Evolutionary conservation across 2,888 invertebrate species (phyloP), one percentile per base, ranked within the genome.

Genomic region (Philaethria dido): DNA sequence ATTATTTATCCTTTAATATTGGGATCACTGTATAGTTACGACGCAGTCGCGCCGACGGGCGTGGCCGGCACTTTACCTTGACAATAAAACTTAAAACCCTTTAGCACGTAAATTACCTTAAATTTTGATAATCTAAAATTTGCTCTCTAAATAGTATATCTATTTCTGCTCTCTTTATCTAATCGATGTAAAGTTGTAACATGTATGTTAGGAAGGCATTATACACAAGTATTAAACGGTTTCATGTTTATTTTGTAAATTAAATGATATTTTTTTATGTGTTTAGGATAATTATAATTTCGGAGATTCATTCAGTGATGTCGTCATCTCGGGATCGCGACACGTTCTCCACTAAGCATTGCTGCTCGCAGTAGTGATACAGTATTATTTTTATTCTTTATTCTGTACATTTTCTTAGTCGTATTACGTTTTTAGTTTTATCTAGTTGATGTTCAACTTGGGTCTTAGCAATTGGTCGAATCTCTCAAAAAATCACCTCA

Each of bases 381-480:
- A 91, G 90, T 92, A 92, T 92, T 92, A 92, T 91, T 91, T 75
- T 89, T 87, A 87, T 87, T 84, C 80, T 84, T 84, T 66, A 86
- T 78, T 85, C 81, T 91, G 89, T 90, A 92, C 85, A 90, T 88
- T 78, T 68, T 83, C 74, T 88, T 89, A 89, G 89, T 80, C 80
- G 83, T 86, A 86, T 80, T 79, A 79, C 81, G 81, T 83, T 84
- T 83, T 77, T 87, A 86, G 82, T 80, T 86, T 80, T 85, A 84
- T 79, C 73, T 84, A 83, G 78, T 81, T 84, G 83, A 84, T 83
- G 76, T 81, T 79, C 80, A 84, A 83, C 79, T 80, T 76, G 73
- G 66, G 57, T 68, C 42, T 68, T 66, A 47, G 57, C 59, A 66
- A 71, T 72, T 74, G 69, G 70, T 71, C 70, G 47, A 69, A 64